phyloP scores from a whole-genome alignment of 1,140 invertebrate genomes.

The Drosophila orosa region DNA sequence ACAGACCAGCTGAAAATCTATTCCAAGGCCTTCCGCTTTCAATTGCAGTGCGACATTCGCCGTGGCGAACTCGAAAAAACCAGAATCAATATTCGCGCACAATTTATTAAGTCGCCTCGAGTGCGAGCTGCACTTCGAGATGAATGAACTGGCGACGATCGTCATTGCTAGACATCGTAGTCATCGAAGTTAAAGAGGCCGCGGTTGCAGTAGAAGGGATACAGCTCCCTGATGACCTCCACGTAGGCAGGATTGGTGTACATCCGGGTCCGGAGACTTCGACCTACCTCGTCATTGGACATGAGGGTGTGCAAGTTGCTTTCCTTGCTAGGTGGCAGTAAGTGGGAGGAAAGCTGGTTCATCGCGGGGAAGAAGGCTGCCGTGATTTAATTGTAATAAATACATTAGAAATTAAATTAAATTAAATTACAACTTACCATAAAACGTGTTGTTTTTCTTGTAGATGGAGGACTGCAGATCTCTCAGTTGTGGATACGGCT shows the following conservation, averaged over 20 bases:
- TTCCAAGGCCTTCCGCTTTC: constrained; percentile 16
- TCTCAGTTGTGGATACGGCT: constrained; percentile 72
- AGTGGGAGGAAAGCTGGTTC: constrained; percentile 45
- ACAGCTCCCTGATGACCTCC: constrained; percentile 55
- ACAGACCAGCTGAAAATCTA: constrained; percentile 6
- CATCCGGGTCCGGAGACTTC: constrained; percentile 27
- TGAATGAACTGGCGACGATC: constrained; percentile 5
- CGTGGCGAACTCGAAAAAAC: constrained; percentile 31
- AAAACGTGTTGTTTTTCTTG: constrained; percentile 61
- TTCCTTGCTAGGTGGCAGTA: constrained; percentile 60
- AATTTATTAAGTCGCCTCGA: constrained; percentile 34
- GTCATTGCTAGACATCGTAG: not conserved
- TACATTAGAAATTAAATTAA: not conserved
- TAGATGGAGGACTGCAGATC: constrained; percentile 71
- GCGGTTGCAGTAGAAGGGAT: constrained; percentile 63
- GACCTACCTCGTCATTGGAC: constrained; percentile 42
- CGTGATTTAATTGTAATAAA: not conserved
- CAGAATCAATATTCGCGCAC: constrained; percentile 49
- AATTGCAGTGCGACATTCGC: constrained; percentile 24
- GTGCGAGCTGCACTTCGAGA: constrained; percentile 4
- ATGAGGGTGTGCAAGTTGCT: constrained; percentile 53
- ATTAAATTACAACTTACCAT: constrained; percentile 28
- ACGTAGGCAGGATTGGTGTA: constrained; percentile 50
- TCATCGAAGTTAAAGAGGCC: constrained; percentile 63
- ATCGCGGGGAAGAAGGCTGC: constrained; percentile 57